Conservation (phyloP, 1,140 invertebrate species). For the Carposina sasakii region DNA sequence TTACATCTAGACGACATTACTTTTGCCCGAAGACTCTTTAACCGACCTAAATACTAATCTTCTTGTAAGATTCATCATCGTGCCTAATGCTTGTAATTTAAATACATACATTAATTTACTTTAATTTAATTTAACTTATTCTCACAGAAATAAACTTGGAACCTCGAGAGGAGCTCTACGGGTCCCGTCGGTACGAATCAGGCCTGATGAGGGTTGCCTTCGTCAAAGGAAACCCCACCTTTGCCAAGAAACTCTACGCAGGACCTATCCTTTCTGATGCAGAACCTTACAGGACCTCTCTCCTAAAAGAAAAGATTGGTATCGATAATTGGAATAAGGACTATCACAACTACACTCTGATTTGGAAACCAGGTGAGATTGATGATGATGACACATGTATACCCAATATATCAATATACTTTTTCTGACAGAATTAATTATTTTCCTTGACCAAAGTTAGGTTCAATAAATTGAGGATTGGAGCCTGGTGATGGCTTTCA, state of each 20-base stretch:
- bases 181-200: constrained; percentile 66
- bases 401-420: no score
- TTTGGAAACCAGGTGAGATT: constrained; percentile 75
- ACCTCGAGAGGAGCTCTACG: constrained; percentile 71
- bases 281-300: constrained; percentile 46
- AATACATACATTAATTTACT: no score
- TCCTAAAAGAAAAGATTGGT: constrained; percentile 52
- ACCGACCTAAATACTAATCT: no score
- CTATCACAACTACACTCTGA: constrained; percentile 77
- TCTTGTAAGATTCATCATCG: no score
- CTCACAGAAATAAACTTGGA: constrained; percentile 74
- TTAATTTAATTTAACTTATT: constrained; percentile 7
- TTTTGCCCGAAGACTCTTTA: no score
- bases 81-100: no score
- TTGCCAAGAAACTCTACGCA: constrained; percentile 56
- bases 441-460: no score
- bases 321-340: constrained; percentile 74
- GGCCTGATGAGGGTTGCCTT: constrained; percentile 71
- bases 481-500: no score
- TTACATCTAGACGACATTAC: no score
- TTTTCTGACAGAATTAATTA: no score
- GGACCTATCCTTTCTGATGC: constrained; percentile 53
- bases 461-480: no score
- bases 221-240: constrained; percentile 58
- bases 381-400: background rate